These are phyloP conservation scores for Scomber japonicus DNA, from an alignment of 2,113 vertebrate species.

Conservation along the genomic window DNA sequence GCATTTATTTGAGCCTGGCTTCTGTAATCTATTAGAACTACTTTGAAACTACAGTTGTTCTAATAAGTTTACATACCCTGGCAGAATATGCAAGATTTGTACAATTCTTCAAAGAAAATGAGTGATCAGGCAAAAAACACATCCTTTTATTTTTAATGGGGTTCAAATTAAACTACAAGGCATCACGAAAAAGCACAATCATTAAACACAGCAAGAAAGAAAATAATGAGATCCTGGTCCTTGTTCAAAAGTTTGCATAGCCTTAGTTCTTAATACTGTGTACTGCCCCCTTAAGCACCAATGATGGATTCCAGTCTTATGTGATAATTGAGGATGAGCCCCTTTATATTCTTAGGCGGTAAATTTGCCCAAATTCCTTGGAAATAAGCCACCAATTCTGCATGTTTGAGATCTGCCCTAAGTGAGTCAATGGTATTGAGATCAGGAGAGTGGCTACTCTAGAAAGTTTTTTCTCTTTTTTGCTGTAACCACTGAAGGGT, in stretches of 20 bases:
- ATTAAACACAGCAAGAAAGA: neutral
- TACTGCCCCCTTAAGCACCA: neutral
- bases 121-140: neutral
- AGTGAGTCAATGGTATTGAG: constrained; percentile 17
- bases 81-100: neutral
- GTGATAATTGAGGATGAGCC: neutral
- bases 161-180: neutral
- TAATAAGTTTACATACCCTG: neutral
- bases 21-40: no score
- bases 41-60: neutral
- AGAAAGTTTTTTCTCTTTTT: neutral
- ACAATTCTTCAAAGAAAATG: neutral
- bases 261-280: neutral
- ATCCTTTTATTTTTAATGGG: neutral
- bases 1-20: no score
- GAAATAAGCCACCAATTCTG: neutral
- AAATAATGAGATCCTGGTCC: neutral
- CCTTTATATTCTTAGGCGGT: constrained; percentile 10
- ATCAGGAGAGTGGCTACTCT: neutral
- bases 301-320: constrained; percentile 2
- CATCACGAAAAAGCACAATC: neutral
- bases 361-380: constrained; percentile 3
- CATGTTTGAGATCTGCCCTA: constrained; percentile 4
- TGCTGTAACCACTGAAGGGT: neutral
- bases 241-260: neutral